Evolutionary conservation across 2,888 invertebrate species (phyloP), one percentile per base, ranked within the genome.

Genomic region (Notocelia uddmanniana): DNA sequence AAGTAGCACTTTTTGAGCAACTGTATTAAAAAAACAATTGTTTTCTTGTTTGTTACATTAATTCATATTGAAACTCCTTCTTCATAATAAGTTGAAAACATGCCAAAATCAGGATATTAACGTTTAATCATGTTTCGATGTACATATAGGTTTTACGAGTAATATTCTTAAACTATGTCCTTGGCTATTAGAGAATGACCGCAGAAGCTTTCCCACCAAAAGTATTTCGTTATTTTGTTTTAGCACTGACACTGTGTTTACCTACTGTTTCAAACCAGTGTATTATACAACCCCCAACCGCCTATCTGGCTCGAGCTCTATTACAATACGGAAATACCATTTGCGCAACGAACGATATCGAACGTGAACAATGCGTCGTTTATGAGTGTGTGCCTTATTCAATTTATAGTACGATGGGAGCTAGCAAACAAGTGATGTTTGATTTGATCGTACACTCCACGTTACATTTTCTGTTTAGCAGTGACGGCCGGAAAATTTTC

Each of bases 301-400:
- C 41, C 48, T 68, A 72, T 68, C 72, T 50, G 18, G 48, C 48
- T 62, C 67, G 62, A 18, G 67, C 70, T 59, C 60, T 48, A 67
- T 71, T 71, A 71, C 48, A 55, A 62, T 37, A 62, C 60, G 54
- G 60, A 55, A 50, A 55, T 60, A 55, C 67, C 68, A 57, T 68
- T 72, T 62, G 57, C 72, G 60, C 66, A 66, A 31, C 59, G 48
- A 37, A 62, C 55, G 55, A n/a, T 59, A 64, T 60, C 66, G 54
- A 54, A 58, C 59, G 60, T 54, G 72, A 72, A 72, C 72, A 72
- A 68, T 62, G 68, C 64, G 58, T 59, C 52, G 48, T 66, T 54
- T 31, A 59, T 66, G 59, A 45, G 59, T 60, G 57, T 71, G 66
- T 67, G 52, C 34, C 21, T 52, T 64, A 34, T 64, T 64, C 52